Evolutionary conservation across 1,140 invertebrate genomes (phyloP).

Genomic region (Leptopilina clavipes): DNA sequence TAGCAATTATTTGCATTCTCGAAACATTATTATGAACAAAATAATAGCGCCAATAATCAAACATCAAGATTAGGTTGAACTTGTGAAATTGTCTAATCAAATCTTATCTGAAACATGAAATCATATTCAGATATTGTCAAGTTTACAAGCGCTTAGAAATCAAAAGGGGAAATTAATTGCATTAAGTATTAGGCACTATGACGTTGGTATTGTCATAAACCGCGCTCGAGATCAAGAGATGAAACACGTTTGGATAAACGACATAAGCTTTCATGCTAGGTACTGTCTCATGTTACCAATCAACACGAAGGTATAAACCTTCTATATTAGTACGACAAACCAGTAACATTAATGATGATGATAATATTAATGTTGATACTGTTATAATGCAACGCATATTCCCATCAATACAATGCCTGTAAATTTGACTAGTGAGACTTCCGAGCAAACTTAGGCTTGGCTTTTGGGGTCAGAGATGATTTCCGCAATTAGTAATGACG

Average conservation of each 20-base stretch:
- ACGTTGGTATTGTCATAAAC: constrained; percentile 8
- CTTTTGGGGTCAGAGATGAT: constrained; percentile 39
- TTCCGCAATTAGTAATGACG: constrained; percentile 60
- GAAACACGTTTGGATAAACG: not conserved
- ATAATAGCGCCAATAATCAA: too few species aligned
- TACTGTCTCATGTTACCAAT: constrained; percentile 5
- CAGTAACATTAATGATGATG: constrained; percentile 2
- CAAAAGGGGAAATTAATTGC: constrained; percentile 18
- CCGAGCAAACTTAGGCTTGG: constrained; percentile 37
- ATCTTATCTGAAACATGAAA: too few species aligned
- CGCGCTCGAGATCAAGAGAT: constrained; percentile 12
- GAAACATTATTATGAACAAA: too few species aligned
- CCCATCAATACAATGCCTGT: constrained; percentile 1
- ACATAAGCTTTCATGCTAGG: constrained; percentile 19
- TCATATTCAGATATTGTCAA: not conserved
- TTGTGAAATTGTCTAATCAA: too few species aligned
- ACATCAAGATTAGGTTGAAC: too few species aligned
- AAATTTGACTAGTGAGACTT: constrained; percentile 29
- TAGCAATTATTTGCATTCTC: too few species aligned
- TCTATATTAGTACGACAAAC: not conserved
- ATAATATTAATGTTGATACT: constrained; percentile 27
- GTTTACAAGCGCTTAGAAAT: constrained; percentile 4
- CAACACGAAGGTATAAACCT: constrained; percentile 14
- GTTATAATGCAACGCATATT: not conserved
- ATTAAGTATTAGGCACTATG: not conserved